Evolutionary conservation across 2,797 vertebrate species (phyloP).

Genomic region (Sarcoramphus papa): DNA sequence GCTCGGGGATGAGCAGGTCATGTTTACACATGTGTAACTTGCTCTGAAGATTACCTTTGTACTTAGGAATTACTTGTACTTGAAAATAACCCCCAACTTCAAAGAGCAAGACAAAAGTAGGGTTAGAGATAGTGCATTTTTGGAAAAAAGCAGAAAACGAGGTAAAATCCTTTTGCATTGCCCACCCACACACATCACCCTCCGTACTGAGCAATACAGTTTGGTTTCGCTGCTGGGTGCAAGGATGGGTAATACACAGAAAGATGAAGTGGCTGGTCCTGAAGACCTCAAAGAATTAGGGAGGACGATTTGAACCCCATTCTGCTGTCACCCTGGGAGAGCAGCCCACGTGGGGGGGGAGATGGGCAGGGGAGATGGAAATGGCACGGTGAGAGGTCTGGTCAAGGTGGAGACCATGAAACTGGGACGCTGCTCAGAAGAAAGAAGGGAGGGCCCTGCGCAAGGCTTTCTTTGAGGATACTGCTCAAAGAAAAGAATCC

Average conservation of each 20-base stretch:
- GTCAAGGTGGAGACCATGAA: not conserved
- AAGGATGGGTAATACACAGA: rapidly evolving
- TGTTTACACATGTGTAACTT: rapidly evolving
- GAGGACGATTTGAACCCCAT: rapidly evolving
- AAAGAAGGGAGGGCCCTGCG: no score
- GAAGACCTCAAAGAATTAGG: not conserved
- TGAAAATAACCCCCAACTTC: not conserved
- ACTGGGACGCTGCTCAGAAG: not conserved
- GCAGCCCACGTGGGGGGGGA: not conserved
- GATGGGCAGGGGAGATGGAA: not conserved
- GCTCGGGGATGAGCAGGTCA: not conserved
- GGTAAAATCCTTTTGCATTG: not conserved
- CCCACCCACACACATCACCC: not conserved
- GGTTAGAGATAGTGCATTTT: not conserved
- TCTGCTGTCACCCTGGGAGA: not conserved
- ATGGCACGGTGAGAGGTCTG: rapidly evolving
- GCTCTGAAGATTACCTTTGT: not conserved
- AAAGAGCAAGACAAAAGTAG: not conserved
- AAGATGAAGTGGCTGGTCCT: not conserved
- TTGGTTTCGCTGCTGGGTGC: not conserved
- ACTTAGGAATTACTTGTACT: no score
- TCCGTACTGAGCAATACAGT: rapidly evolving
- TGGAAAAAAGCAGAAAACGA: not conserved
- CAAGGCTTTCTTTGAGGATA: not conserved
- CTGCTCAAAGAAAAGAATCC: not conserved